Base-by-base conservation (phyloP, 1,140 invertebrate species). In the Papilio polyxenes region DNA sequence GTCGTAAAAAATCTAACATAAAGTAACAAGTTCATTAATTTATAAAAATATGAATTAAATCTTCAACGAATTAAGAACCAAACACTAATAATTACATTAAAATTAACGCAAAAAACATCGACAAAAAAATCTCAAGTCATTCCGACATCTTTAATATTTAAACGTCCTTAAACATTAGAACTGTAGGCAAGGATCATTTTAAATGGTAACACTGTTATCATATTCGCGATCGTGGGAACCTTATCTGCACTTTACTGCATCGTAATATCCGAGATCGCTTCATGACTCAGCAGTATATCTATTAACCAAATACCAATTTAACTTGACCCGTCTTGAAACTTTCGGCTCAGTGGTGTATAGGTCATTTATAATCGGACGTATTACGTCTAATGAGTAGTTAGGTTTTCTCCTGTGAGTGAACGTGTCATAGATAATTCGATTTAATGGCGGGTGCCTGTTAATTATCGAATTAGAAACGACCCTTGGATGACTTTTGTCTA, bases 391-490 rank as follows among this genome's bases (percentile, higher is more conserved):
- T 92, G 89, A 91, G 89, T 89, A 91, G 92, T 92, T 92, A 91
- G 89, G 88, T 90, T 93, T 90, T 92, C 89, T 91, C 80, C 74
- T 86, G 84, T 85, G 87, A 92, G 88, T 91, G 91, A 92, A 92
- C 89, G 85, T 92, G 91, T 93, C 92, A 90, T 90, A 92, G 89
- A 92, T 92, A 92, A 93, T 93, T 93, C 88, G 88, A 91, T 92
- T 92, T 93, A 91, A 93, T 92, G 89, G 88, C 85, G 77, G 81
- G 81, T 84, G 89, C 84, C 85, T 87, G 87, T 86, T 91, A 91
- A 92, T 93, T 92, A 93, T 91, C 90, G 89, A 91, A 93, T 93
- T 92, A 93, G 88, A 87, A 85, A 86, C 84, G 83, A 80, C 80
- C 84, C 83, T 85, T 69, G 83, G 83, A 75, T 81, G 80, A 85